Conservation (phyloP, 1,140 invertebrate genomes). For the Drosophila repletoides region DNA sequence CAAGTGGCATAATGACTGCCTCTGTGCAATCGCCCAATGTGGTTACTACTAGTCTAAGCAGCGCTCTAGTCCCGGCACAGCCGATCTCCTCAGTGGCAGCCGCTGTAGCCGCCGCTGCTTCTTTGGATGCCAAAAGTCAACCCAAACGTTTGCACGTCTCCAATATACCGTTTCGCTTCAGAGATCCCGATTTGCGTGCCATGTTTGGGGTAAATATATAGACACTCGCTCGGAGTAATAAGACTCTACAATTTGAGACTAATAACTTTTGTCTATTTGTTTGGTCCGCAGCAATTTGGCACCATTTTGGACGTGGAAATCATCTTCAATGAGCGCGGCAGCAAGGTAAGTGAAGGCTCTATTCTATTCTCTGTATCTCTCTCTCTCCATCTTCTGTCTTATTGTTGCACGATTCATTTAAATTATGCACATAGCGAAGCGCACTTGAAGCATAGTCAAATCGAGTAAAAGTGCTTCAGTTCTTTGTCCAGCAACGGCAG, state of each 20-base stretch:
- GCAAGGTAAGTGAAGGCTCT: slow-evolving; percentile 92
- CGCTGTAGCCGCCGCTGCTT: slow-evolving; percentile 50
- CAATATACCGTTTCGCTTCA: slow-evolving; percentile 99
- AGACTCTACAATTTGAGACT: too few relatives aligned
- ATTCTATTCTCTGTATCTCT: background rate
- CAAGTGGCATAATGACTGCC: slow-evolving; percentile 69
- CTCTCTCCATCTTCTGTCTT: slow-evolving; percentile 1
- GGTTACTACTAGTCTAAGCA: slow-evolving; percentile 70
- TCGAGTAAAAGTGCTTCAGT: slow-evolving; percentile 1
- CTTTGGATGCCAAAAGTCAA: slow-evolving; percentile 85
- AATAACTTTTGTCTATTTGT: slow-evolving; percentile 67
- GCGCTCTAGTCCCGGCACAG: slow-evolving; percentile 71
- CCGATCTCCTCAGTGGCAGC: slow-evolving; percentile 50
- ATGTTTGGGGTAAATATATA: slow-evolving; percentile 99
- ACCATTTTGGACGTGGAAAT: slow-evolving; percentile 99
- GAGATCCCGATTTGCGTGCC: slow-evolving; percentile 97
- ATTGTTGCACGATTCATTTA: slow-evolving; percentile 47
- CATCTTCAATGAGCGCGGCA: slow-evolving; percentile 99
- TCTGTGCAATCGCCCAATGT: slow-evolving; percentile 61
- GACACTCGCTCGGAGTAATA: too few relatives aligned
- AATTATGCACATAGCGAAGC: slow-evolving; percentile 38
- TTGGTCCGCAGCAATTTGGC: slow-evolving; percentile 94
- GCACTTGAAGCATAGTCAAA: background rate
- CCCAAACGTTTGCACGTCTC: slow-evolving; percentile 96
- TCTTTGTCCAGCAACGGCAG: slow-evolving; percentile 17